Conservation (phyloP, 2,888 invertebrate genomes). For the Salticus scenicus region DNA sequence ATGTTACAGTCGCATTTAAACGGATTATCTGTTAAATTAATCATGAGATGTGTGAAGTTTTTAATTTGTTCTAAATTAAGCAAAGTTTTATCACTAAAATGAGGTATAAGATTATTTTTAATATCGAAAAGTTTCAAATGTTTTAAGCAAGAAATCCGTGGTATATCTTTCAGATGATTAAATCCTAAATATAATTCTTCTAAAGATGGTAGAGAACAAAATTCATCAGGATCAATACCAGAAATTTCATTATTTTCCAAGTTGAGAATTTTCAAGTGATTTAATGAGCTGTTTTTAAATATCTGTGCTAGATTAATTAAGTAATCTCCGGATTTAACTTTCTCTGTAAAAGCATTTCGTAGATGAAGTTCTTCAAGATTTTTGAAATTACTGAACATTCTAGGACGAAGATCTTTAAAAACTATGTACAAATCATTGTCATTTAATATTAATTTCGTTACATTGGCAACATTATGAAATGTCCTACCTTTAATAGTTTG, state of each 20-base stretch:
- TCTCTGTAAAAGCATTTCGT: conserved; percentile 82
- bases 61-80: conserved; percentile 80
- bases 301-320: conserved; percentile 78
- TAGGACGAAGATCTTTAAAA: conserved; percentile 77
- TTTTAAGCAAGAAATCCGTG: conserved; percentile 82
- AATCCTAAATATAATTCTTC: conserved; percentile 84
- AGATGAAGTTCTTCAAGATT: conserved; percentile 83
- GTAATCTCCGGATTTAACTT: conserved; percentile 72
- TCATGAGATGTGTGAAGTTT: conserved; percentile 76
- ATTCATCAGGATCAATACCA: conserved; percentile 81
- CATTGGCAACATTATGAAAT: conserved; percentile 84
- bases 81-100: conserved; percentile 77
- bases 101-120: conserved; percentile 81
- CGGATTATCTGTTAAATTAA: conserved; percentile 83
- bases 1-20: conserved; percentile 81
- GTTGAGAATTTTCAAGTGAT: conserved; percentile 82
- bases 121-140: conserved; percentile 83
- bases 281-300: conserved; percentile 81
- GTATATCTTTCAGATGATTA: conserved; percentile 77
- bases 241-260: conserved; percentile 86
- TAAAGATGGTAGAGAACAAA: conserved; percentile 83
- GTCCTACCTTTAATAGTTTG: conserved; percentile 83
- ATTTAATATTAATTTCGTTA: conserved; percentile 82
- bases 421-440: conserved; percentile 80
- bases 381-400: conserved; percentile 78